These are phyloP conservation scores for Ciconia maguari DNA, from an alignment of 2,113 vertebrate genomes.

Conservation along the genomic window DNA sequence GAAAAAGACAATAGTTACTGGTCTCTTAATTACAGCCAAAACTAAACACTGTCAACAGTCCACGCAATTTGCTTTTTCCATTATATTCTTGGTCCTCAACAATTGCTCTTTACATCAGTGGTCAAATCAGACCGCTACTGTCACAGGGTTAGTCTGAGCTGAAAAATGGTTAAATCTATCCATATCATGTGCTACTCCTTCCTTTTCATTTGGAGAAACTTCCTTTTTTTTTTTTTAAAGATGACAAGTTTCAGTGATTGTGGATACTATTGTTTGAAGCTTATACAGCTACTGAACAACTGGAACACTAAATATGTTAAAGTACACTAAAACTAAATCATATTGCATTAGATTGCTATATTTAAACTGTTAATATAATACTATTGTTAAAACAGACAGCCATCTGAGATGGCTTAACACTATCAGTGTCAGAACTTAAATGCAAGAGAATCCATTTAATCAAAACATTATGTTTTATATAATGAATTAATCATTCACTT, in stretches of 20 bases:
- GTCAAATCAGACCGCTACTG: background rate
- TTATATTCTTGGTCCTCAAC: background rate
- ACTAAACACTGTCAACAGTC: background rate
- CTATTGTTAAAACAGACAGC: background rate
- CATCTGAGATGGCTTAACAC: background rate
- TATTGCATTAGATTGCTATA: background rate
- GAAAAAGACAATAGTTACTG: background rate
- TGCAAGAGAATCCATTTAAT: background rate
- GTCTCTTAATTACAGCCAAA: background rate
- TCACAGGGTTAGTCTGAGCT: background rate
- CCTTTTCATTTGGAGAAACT: background rate
- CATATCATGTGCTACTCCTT: background rate
- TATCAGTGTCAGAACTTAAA: constrained; percentile 19
- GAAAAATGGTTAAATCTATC: background rate
- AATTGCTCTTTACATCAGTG: background rate
- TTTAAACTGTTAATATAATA: background rate
- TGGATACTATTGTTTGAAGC: background rate
- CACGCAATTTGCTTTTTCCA: background rate
- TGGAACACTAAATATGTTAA: background rate
- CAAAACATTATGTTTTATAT: constrained; percentile 17
- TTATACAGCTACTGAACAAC: background rate
- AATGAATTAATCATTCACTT: constrained; percentile 28
- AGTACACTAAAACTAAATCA: background rate
- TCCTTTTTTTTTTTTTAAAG: background rate
- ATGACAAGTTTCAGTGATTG: background rate